These are phyloP conservation scores for Gobius niger DNA, from an alignment of 2,113 vertebrate genomes.

Conservation along the genomic window DNA sequence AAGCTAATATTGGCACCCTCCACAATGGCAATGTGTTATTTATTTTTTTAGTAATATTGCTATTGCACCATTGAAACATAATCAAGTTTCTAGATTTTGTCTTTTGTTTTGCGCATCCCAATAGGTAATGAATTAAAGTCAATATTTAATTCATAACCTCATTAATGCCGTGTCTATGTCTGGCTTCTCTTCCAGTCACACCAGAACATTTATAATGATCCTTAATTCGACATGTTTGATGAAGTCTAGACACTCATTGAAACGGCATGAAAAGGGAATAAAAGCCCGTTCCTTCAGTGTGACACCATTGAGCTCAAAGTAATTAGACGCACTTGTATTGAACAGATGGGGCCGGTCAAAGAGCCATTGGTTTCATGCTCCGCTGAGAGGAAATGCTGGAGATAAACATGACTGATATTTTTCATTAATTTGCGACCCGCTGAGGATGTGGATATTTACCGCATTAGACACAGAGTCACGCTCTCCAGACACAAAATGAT, in stretches of 20 bases:
- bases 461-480: conserved; percentile 5
- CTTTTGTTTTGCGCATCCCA: too few relatives aligned
- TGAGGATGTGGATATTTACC: conserved; percentile 15
- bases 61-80: too few relatives aligned
- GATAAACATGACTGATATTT: conserved; percentile 10
- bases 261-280: conserved; percentile 12
- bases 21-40: too few relatives aligned
- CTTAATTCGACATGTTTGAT: background rate
- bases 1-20: too few relatives aligned
- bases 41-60: too few relatives aligned
- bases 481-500: conserved; percentile 4
- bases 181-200: background rate
- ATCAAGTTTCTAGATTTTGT: too few relatives aligned
- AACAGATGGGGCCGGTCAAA: conserved; percentile 34
- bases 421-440: conserved; percentile 1
- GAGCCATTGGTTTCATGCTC: conserved; percentile 39
- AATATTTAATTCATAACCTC: too few relatives aligned
- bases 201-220: background rate
- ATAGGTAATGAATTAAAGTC: too few relatives aligned
- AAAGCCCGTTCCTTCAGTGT: background rate
- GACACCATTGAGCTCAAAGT: conserved; percentile 6
- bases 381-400: conserved; percentile 28
- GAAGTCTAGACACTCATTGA: conserved; percentile 2
- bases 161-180: too few relatives aligned
- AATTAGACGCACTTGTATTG: conserved; percentile 27